Conservation (phyloP, 2,113 vertebrate species). For the Melospiza georgiana region DNA sequence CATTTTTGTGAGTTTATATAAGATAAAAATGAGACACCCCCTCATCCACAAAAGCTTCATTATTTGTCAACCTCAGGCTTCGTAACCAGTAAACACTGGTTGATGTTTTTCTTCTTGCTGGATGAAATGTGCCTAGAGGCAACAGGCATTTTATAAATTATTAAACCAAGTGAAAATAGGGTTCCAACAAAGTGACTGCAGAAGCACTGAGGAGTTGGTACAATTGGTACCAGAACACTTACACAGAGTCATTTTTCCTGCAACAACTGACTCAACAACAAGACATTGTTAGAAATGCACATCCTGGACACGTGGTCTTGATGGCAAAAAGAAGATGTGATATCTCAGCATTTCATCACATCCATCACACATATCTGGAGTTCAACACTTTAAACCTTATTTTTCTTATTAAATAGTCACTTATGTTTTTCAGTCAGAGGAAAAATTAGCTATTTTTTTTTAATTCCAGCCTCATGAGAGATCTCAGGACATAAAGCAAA, state of each 20-base stretch:
- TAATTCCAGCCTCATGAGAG: background rate
- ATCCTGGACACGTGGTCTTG: background rate
- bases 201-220: slow-evolving; percentile 35
- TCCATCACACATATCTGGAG: background rate
- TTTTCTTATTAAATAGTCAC: background rate
- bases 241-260: slow-evolving; percentile 24
- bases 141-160: slow-evolving; percentile 59
- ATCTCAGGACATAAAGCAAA: background rate
- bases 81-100: background rate
- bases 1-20: background rate
- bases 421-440: background rate
- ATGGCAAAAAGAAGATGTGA: background rate
- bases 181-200: slow-evolving; percentile 50
- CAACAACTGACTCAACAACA: slow-evolving; percentile 18
- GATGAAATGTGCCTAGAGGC: slow-evolving; percentile 56
- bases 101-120: slow-evolving; percentile 50
- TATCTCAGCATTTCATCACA: slow-evolving; percentile 30
- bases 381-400: background rate
- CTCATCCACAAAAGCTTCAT: slow-evolving; percentile 37
- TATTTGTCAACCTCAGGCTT: slow-evolving; percentile 39
- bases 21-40: slow-evolving; percentile 8
- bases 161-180: slow-evolving; percentile 57
- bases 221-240: slow-evolving; percentile 46
- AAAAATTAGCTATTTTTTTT: background rate
- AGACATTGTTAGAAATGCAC: slow-evolving; percentile 44